Percentiles rank a stretch among this genome's conserved stretches.
These are phyloP conservation scores for Oreochromis spilurus DNA, from an alignment of 2,113 vertebrate species.

Conservation along the genomic window DNA sequence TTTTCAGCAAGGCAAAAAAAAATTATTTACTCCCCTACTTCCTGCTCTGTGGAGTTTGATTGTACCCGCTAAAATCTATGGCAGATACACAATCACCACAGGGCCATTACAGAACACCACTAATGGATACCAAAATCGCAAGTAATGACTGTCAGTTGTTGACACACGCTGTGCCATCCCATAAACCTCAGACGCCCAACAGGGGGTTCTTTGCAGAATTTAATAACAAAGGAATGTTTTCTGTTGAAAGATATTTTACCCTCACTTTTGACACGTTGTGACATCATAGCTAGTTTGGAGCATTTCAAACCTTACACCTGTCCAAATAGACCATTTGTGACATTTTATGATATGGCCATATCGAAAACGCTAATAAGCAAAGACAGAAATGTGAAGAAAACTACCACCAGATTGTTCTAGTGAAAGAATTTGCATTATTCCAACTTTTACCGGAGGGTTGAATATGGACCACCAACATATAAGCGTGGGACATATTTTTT, in stretches of 20 bases:
- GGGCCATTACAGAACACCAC: neutral
- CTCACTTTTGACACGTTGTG: neutral
- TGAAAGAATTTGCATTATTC: neutral
- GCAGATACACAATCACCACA: neutral
- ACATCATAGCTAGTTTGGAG: neutral
- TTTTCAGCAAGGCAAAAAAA: neutral
- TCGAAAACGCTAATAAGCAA: neutral
- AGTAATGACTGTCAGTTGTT: neutral
- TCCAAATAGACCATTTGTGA: neutral
- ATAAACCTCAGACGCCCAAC: constrained; percentile 1
- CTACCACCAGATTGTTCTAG: constrained; percentile 7
- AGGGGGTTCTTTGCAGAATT: neutral
- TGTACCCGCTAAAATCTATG: neutral
- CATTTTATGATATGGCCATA: neutral
- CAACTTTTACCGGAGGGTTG: neutral
- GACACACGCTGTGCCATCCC: neutral
- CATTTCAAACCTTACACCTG: neutral
- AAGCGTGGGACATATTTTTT: constrained; percentile 5
- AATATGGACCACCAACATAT: constrained; percentile 20
- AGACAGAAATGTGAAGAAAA: neutral
- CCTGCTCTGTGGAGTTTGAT: neutral
- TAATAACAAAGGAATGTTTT: neutral
- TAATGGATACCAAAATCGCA: neutral
- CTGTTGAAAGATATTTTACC: neutral
- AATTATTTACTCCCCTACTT: neutral